Evolutionary conservation across 2,113 vertebrate genomes (phyloP).

Genomic region (Pelmatolapia mariae): DNA sequence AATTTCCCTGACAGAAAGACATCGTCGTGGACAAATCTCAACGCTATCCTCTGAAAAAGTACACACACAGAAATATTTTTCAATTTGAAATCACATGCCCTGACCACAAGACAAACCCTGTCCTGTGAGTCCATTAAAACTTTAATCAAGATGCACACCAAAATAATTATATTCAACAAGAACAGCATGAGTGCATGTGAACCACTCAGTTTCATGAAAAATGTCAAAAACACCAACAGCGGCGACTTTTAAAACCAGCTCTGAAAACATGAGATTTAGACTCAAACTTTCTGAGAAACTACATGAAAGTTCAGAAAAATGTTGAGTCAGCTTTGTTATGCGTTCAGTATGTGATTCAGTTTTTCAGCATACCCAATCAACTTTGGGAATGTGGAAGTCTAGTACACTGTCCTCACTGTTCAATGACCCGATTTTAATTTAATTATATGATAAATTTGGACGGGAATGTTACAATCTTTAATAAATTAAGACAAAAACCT

Average conservation of each 20-base stretch:
- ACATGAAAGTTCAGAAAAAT: not conserved
- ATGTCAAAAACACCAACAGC: not conserved
- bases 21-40: fast-evolving
- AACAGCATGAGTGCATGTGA: constrained; percentile 43
- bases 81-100: not conserved
- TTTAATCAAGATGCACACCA: constrained; percentile 2
- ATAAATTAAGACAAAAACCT: not conserved
- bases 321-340: not conserved
- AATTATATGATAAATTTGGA: fast-evolving
- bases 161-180: constrained; percentile 35
- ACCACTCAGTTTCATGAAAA: not conserved
- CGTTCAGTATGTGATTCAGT: not conserved
- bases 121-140: constrained; percentile 3
- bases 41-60: not conserved
- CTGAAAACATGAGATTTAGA: constrained; percentile 6
- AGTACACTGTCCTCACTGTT: not conserved
- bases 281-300: not conserved
- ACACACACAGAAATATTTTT: not conserved
- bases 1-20: fast-evolving
- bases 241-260: constrained; percentile 16
- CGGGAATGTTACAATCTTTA: fast-evolving
- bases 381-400: not conserved
- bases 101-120: not conserved
- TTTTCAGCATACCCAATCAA: not conserved
- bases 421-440: not conserved